phyloP scores from a whole-genome alignment of 2,113 vertebrate species.

The Nicator chloris region DNA sequence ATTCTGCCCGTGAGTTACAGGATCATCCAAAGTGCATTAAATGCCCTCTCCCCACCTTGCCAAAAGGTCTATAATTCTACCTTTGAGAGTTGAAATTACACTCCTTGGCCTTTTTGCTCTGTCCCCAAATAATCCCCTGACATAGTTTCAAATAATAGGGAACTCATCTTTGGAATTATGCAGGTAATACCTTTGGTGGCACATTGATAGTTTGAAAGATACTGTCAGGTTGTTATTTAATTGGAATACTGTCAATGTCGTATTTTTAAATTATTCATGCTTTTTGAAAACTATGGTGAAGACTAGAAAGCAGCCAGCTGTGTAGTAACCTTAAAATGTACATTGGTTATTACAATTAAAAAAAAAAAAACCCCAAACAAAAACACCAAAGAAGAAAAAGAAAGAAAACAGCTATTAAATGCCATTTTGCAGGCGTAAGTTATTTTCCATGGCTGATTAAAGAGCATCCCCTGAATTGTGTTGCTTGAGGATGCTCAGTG shows the following conservation, averaged over 20 bases:
- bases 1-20: not conserved
- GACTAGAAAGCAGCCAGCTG: not conserved
- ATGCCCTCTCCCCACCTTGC: not conserved
- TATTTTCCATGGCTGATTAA: not conserved
- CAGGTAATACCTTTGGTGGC: not conserved
- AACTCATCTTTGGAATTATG: not conserved
- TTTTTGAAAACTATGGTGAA: not conserved
- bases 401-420: not conserved
- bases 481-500: not conserved
- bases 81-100: not conserved
- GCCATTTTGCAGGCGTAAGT: not conserved
- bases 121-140: not conserved
- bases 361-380: not conserved
- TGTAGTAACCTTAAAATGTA: not conserved
- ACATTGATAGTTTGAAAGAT: not conserved
- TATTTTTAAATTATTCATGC: not conserved
- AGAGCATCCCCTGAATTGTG: not conserved
- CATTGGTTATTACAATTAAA: not conserved
- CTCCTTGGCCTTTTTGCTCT: not conserved
- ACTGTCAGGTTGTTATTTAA: not conserved
- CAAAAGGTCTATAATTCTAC: not conserved
- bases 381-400: not conserved
- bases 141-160: not conserved
- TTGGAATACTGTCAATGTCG: not conserved
- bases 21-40: not conserved